A percentile compares a stretch with the other conserved stretches of the same genome.
phyloP scores from a whole-genome alignment of 2,888 invertebrate genomes.

The Apamea anceps region DNA sequence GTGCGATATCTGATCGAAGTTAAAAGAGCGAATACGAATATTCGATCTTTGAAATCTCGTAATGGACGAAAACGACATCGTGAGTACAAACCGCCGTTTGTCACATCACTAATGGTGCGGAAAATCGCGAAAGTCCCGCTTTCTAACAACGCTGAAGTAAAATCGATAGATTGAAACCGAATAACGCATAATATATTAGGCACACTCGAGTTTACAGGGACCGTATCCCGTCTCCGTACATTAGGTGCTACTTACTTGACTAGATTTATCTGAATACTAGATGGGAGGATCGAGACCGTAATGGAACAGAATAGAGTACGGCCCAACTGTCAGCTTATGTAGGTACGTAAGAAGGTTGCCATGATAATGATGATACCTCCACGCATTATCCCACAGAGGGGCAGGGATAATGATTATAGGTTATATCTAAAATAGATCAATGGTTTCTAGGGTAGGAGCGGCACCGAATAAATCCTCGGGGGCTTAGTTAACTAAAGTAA shows the following conservation, averaged over 20 bases:
- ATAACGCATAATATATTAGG: constrained; percentile 77
- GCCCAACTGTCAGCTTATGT: constrained; percentile 52
- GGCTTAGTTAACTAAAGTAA: constrained; percentile 37
- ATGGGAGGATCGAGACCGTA: constrained; percentile 49
- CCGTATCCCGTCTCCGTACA: constrained; percentile 46
- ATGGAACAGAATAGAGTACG: constrained; percentile 53
- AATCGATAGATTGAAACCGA: constrained; percentile 82
- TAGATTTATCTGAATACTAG: constrained; percentile 63
- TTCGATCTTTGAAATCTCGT: constrained; percentile 85
- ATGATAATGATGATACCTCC: constrained; percentile 65
- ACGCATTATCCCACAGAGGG: constrained; percentile 66
- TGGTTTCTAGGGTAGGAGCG: constrained; percentile 33
- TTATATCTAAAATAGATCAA: constrained; percentile 70
- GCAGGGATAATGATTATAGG: constrained; percentile 58
- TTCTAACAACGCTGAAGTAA: constrained; percentile 80
- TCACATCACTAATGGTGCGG: constrained; percentile 87
- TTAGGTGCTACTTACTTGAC: constrained; percentile 55
- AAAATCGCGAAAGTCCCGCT: constrained; percentile 86
- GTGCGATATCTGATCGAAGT: constrained; percentile 78
- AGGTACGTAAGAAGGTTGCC: constrained; percentile 49
- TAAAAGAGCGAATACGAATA: constrained; percentile 83
- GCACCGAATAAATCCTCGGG: constrained; percentile 36
- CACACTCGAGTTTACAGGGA: constrained; percentile 67
- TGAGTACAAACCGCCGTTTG: constrained; percentile 86
- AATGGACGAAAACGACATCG: constrained; percentile 87